Base-by-base conservation (phyloP, 2,888 invertebrate species). In the Drosophila merina region DNA sequence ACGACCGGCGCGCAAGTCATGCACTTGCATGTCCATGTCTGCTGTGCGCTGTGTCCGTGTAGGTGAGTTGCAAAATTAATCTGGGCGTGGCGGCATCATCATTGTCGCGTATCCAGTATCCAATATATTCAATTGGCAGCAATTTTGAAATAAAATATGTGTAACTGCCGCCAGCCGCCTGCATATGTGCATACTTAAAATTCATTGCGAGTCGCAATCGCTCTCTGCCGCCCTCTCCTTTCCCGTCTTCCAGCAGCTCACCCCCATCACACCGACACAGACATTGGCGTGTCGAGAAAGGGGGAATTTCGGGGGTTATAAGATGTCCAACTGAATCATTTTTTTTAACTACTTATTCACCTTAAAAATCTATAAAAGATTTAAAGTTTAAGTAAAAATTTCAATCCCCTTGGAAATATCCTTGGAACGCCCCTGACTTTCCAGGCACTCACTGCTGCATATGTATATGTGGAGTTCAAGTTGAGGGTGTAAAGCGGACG, bases 401-500 rank as follows among this genome's bases (percentile, higher is more conserved):
- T n/a, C 10, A 42, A 44, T 0, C 25, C 44, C 25, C n/a, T 44
- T n/a, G 0, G 4, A 44, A 44, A n/a, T 36, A 36, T 44, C 44
- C 44, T 44, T 5, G 20, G 25, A 25, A 44, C 25, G 25, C 25
- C 44, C 5, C 44, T 44, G 25, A 25, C 33, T 20, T 45, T 42
- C 36, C 36, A 50, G 0, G 25, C 10, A 14, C 33, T 48, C 44
- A 48, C 40, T 62, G 56, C 57, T 25, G 30, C 45, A 60, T 42
- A 10, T 45, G 48, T 25, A 74, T 20, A 2, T 20, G 20, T 20
- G 74, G 78, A 80, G 74, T 52, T 38, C n/a, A 10, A n/a, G 38
- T 44, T 68, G 58, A 75, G 82, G 79, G 84, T 81, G 81, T 72
- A 71, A 79, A 75, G 71, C 80, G 77, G 82, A 80, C 82, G 77